Base-by-base conservation (phyloP, 2,113 vertebrate genomes). In the Polypterus bichir region DNA sequence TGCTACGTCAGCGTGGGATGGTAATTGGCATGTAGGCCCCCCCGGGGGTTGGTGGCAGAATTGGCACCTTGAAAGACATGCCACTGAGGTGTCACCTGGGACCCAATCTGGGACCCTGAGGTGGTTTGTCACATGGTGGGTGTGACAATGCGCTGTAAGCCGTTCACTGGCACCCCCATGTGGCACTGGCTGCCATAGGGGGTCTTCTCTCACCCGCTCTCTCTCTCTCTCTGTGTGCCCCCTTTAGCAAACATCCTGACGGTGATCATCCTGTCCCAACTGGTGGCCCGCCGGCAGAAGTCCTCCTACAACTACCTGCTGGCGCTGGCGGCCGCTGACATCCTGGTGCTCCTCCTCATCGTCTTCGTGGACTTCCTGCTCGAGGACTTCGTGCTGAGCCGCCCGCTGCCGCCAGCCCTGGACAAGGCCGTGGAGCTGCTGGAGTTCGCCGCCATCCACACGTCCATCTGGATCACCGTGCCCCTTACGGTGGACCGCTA, bases 231-330 rank as follows among this genome's bases (percentile, higher is more conserved):
- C 53, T 11, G 8, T 57, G 10, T 54, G 10, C 71, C 65, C 65
- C 74, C 73, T 63, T 66, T 77, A 98, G 95, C 95, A 58, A 97
- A 98, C 75, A 93, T 95, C 80, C 73, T 98, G 76, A 97, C 95
- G 0, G 94, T 97, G 70, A 88, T 98, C 78, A 93, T 97, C 80
- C 87, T 98, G 44, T 97, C 93, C 47, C 94, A 94, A 82, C 82
- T 98, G 27, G 93, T 97, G 73, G 86, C 93, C 60, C 89, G 93
- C 64, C 84, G 93, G 61, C 95, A 98, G 81, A 98, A 98, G 77
- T 98, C 95, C 62, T 98, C 94, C 65, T 98, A 98, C 68, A 98
- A 95, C 76, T 98, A 98, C 66, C 93, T 98, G 47, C 71, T 98
- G 77, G 95, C 94, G 3, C 86, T 98, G n/a, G 93, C 95, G 0